Percentiles rank a stretch among this genome's conserved stretches.
Evolutionary conservation across 23 tunicate genomes (phyloP).

Genomic region (Clavelina lepadiformis): DNA sequence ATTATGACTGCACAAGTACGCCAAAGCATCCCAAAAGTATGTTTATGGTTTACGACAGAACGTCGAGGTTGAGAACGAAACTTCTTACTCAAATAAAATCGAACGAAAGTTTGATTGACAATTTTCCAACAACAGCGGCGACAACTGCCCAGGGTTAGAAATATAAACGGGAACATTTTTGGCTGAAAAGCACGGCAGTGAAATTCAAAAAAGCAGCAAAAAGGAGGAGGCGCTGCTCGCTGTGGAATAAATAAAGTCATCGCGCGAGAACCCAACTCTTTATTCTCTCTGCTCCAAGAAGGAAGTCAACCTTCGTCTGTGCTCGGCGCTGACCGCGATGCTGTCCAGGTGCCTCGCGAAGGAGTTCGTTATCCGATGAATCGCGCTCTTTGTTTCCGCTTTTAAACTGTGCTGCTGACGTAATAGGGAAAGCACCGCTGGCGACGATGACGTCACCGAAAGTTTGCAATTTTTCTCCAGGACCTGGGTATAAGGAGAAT

Average conservation of each 20-base stretch:
- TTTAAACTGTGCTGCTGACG: constrained; percentile 39
- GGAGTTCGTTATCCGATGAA: constrained; percentile 65
- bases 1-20: too few species aligned
- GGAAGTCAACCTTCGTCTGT: constrained; percentile 7
- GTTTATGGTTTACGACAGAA: too few species aligned
- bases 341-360: constrained; percentile 37
- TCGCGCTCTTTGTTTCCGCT: constrained; percentile 53
- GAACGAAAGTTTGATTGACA: too few species aligned
- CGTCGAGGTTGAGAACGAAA: too few species aligned
- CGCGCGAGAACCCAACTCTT: constrained; percentile 1
- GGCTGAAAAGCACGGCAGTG: too few species aligned
- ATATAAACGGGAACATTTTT: too few species aligned
- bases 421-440: constrained; percentile 10
- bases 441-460: constrained; percentile 17
- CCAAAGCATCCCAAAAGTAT: too few species aligned
- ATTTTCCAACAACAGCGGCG: too few species aligned
- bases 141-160: too few species aligned
- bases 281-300: constrained; percentile 37
- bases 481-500: constrained; percentile 6
- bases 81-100: too few species aligned
- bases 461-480: constrained; percentile 43
- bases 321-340: constrained; percentile 18
- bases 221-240: too few species aligned
- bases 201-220: constrained; percentile 2
- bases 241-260: too few species aligned